Evolutionary conservation across 2,113 vertebrate genomes (phyloP), one percentile per base, ranked within the genome.

Genomic region (Clarias magur): DNA sequence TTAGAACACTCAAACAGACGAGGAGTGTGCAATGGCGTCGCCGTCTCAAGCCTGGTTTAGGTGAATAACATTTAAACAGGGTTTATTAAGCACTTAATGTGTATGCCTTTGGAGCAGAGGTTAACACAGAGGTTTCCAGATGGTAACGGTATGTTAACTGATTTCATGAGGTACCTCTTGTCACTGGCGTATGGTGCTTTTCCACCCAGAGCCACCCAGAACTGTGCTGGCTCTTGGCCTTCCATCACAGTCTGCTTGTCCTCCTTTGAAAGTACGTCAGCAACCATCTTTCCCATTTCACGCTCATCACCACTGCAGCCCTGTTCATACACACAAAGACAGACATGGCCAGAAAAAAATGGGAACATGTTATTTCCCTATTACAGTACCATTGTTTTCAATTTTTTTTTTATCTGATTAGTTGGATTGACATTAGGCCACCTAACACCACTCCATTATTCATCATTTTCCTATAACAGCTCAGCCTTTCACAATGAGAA

Each of bases 1-100:
- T 97, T 98, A 92, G 97, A 98, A 92, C 97, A 98, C 87, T 98
- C 97, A 0, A 98, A 98, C 85, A 98, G 95, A 21, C 97, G 95
- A 13, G 97, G 96, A 42, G 92, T 93, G 88, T 97, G 94, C n/a
- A 88, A 85, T 0, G 92, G 86, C 57, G 91, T 53, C 82, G 94
- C 92, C 89, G 89, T 94, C 89, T 97, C 95, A 86, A 98, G 94
- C 86, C 97, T 98, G 91, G 62, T 82, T 82, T 83, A 0, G 0
- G 63, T 62, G 30, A 73, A 48, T 48, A 19, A 16, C 9, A 75
- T 80, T n/a, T 5, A 80, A 21, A 38, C 1, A 80, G 54, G n/a
- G 19, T 80, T 80, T 30, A 79, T 27, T 30, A 27, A 57, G 16
- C n/a, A 30, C n/a, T 27, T 80, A 30, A 80, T 34, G 8, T 27